Percentiles rank a stretch among this genome's conserved stretches.
These are phyloP conservation scores for Rhinichthys osculus DNA, from an alignment of 2,797 vertebrate species.

Conservation along the genomic window DNA sequence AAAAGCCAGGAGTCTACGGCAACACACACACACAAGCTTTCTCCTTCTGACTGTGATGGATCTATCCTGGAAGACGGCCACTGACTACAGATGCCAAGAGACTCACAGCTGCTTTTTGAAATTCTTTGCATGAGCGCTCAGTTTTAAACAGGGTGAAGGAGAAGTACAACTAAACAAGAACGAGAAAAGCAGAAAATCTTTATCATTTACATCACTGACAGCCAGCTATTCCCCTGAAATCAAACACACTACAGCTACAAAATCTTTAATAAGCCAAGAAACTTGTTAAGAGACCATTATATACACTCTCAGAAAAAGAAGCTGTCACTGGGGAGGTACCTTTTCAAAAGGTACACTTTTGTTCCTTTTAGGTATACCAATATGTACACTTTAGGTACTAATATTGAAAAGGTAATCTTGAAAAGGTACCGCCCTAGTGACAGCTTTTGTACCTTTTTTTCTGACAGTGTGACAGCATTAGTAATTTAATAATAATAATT, in stretches of 20 bases:
- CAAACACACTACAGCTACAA: neutral
- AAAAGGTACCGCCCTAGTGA: no score
- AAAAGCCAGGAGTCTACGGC: conserved; percentile 70
- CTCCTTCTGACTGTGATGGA: conserved; percentile 67
- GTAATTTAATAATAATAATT: neutral
- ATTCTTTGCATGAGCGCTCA: conserved; percentile 44
- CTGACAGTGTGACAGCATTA: neutral
- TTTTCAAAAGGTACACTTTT: no score
- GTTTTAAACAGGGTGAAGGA: conserved; percentile 44
- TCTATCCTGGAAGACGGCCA: conserved; percentile 73
- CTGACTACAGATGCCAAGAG: conserved; percentile 70
- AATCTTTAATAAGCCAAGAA: neutral
- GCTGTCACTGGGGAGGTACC: no score
- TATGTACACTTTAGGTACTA: no score
- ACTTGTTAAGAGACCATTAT: neutral
- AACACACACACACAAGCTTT: conserved; percentile 47
- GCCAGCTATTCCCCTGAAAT: neutral
- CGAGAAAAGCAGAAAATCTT: neutral
- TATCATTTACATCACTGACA: neutral
- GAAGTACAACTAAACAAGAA: conserved; percentile 12
- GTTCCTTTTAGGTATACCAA: no score
- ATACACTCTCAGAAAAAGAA: neutral
- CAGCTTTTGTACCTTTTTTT: no score
- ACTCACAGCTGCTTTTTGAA: conserved; percentile 68
- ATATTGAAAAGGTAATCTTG: no score